phyloP scores from a whole-genome alignment of 2,797 vertebrate species.

The Diglossa cyanea region DNA sequence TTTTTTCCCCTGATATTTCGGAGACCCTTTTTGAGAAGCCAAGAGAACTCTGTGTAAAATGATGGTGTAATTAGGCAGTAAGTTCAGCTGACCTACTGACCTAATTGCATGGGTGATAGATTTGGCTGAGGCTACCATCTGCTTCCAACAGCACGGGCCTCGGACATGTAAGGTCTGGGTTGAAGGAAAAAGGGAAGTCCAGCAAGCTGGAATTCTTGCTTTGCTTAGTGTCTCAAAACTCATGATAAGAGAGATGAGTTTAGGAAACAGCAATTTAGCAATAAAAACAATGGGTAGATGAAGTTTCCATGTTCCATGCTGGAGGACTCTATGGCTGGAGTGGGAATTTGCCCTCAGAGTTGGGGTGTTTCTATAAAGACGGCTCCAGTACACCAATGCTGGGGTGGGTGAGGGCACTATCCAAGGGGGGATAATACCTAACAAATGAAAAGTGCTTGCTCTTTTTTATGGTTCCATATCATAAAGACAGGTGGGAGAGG shows the following conservation, averaged over 20 bases:
- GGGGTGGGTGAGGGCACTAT: neutral
- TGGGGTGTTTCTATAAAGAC: neutral
- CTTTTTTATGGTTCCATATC: neutral
- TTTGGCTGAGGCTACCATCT: neutral
- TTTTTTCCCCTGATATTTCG: neutral
- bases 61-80: neutral
- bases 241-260: neutral
- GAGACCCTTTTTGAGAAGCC: neutral
- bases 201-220: neutral
- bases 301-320: fast-evolving
- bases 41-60: neutral
- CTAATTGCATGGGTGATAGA: neutral
- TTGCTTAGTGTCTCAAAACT: neutral
- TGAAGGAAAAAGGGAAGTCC: neutral
- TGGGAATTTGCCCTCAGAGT: neutral
- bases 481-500: conserved; percentile 32
- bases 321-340: neutral
- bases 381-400: neutral
- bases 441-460: neutral
- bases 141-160: neutral
- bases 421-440: neutral
- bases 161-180: neutral
- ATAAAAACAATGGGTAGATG: neutral
- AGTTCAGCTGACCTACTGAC: conserved; percentile 21
- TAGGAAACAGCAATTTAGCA: neutral